Evolutionary conservation across 2,888 invertebrate species (phyloP).

Genomic region (Fragum fragum): DNA sequence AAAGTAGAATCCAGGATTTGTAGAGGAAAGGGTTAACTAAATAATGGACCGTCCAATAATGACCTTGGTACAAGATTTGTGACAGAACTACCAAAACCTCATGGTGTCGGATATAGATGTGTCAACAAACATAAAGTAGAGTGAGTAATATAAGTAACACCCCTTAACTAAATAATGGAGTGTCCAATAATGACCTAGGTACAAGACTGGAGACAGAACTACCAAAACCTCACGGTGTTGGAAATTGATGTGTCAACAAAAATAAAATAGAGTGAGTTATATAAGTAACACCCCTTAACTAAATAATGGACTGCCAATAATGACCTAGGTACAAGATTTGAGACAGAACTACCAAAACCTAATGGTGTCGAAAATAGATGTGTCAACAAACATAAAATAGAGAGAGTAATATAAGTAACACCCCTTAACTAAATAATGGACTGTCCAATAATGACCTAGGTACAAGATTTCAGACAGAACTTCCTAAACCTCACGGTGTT

Average conservation of each 20-base stretch:
- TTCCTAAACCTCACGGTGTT: slow-evolving; percentile 81
- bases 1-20: too few species aligned
- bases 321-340: not conserved
- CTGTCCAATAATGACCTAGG: not conserved
- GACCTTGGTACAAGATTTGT: not conserved
- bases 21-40: too few species aligned
- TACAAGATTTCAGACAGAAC: not conserved
- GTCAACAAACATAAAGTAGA: slow-evolving; percentile 69
- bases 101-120: slow-evolving; percentile 87
- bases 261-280: slow-evolving; percentile 46
- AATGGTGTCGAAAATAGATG: slow-evolving; percentile 87
- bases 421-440: too few species aligned
- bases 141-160: too few species aligned
- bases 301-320: slow-evolving; percentile 31
- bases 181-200: not conserved
- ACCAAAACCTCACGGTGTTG: slow-evolving; percentile 83
- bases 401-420: too few species aligned
- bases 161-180: slow-evolving; percentile 43
- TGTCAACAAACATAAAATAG: slow-evolving; percentile 70
- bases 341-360: slow-evolving; percentile 9
- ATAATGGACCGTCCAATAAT: slow-evolving; percentile 27
- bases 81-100: slow-evolving; percentile 31
- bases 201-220: slow-evolving; percentile 4
- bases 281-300: too few species aligned
- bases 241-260: slow-evolving; percentile 86